Percentiles rank a stretch among this genome's conserved stretches.
Conservation (phyloP, 1,140 invertebrate species). For the Hylyphantes graminicola region DNA sequence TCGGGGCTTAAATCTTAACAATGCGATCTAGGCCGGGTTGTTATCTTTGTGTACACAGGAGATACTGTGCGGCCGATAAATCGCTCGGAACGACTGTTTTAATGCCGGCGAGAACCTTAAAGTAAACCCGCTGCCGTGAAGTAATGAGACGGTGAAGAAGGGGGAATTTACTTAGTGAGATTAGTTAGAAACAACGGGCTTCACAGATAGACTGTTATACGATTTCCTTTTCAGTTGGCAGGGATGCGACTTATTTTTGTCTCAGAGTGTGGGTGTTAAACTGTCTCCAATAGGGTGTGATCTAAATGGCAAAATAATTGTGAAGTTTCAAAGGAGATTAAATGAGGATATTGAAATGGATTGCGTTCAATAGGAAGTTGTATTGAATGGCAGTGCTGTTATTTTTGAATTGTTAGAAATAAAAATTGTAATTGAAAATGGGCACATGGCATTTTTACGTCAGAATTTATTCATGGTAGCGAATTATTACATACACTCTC, state of each 20-base stretch:
- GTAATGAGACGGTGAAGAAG: neutral
- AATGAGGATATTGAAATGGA: too few relatives aligned
- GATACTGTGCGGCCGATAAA: neutral
- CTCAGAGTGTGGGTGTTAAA: too few relatives aligned
- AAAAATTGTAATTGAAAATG: too few relatives aligned
- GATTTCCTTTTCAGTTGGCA: conserved; percentile 1
- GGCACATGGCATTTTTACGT: too few relatives aligned
- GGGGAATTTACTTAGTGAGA: conserved; percentile 32
- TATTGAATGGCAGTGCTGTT: too few relatives aligned
- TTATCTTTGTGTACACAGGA: conserved; percentile 22
- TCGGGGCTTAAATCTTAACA: neutral
- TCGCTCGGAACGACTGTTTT: neutral
- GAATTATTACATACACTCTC: too few relatives aligned
- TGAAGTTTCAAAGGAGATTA: neutral
- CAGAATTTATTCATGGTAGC: too few relatives aligned
- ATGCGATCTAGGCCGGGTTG: neutral
- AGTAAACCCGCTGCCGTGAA: neutral
- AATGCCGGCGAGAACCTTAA: neutral
- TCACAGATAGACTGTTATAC: neutral
- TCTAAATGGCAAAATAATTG: too few relatives aligned
- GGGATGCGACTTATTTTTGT: neutral
- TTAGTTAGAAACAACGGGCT: conserved; percentile 19
- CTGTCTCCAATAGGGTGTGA: too few relatives aligned
- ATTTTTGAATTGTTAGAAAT: too few relatives aligned
- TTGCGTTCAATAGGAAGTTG: too few relatives aligned